Base-by-base conservation (phyloP, 1,140 invertebrate species). In the Heterodera schachtii region DNA sequence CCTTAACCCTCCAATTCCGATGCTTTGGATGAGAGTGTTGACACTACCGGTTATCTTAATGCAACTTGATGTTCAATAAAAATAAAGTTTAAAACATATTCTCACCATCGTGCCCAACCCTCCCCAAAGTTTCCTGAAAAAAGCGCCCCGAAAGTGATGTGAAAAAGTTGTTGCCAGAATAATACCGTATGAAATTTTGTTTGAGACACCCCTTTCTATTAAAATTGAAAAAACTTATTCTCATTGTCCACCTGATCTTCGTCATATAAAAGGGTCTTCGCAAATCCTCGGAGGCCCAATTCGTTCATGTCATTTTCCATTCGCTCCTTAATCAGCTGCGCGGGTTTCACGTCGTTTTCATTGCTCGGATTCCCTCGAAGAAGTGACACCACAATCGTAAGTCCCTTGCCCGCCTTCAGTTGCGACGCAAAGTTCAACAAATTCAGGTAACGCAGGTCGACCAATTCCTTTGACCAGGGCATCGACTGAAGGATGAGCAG, bases 381-480 rank as follows among this genome's bases (percentile, higher is more conserved):
- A 81, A 98, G 95, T 75, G 95, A 94, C 41, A 94, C 95, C 77
- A 95, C 95, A 73, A 99, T 93, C 4, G 95, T 97, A 81, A 99
- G 92, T 86, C 98, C 93, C 87, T 92, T 92, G 21, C 96, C 91
- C n/a, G 88, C 88, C 76, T 89, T 89, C 49, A 89, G 46, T 81
- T 89, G 88, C 13, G 85, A 83, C 4, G 88, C 86, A 66, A 89
- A 84, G 73, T 89, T 85, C 47, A 90, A 75, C 16, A 89, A 80
- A 43, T 89, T 89, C 41, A 87, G 66, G 73, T 88, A 89, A 16
- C 87, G 82, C 7, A 89, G 52, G 77, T 89, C 88, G 47, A 89
- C 78, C 9, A 85, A 75, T 66, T 90, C 88, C 49, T 88, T 87
- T 2, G 79, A 81, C 87, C 86, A 89, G n/a, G 84, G 84, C 85